These are phyloP conservation scores for Toxostoma redivivum DNA, from an alignment of 2,113 vertebrate species.

Conservation along the genomic window DNA sequence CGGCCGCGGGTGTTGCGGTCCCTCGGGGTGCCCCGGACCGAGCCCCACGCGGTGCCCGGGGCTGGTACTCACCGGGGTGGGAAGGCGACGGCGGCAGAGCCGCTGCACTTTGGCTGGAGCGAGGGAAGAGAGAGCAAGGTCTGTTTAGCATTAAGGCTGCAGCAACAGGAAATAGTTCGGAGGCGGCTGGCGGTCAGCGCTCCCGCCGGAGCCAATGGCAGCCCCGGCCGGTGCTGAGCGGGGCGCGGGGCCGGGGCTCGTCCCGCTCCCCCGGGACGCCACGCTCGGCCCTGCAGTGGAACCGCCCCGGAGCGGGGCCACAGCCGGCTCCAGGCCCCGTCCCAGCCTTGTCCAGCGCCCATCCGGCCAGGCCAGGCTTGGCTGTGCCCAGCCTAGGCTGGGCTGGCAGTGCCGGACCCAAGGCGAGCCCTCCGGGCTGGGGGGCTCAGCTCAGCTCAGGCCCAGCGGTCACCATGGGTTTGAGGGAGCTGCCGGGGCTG, in stretches of 20 bases:
- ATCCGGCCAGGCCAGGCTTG: background rate
- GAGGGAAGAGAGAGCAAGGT: conserved; percentile 40
- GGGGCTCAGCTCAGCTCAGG: background rate
- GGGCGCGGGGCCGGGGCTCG: background rate
- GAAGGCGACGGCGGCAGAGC: background rate
- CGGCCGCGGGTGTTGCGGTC: accelerated
- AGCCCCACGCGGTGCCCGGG: background rate
- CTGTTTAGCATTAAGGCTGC: conserved; percentile 75
- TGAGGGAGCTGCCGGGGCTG: accelerated
- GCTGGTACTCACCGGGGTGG: background rate
- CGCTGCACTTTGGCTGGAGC: background rate
- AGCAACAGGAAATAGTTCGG: conserved; percentile 74
- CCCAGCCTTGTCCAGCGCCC: background rate
- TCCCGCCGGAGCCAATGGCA: conserved; percentile 40
- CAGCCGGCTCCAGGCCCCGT: background rate
- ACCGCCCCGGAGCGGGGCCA: background rate
- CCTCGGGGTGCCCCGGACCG: accelerated
- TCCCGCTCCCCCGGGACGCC: background rate
- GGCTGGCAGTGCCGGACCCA: background rate
- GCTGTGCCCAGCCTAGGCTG: background rate
- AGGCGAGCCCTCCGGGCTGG: accelerated
- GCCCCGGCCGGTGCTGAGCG: background rate
- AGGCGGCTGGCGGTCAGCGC: conserved; percentile 52
- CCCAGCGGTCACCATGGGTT: accelerated
- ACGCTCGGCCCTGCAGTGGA: background rate